A percentile compares a stretch with the other conserved stretches of the same genome.
Evolutionary conservation across 1,140 invertebrate genomes (phyloP).

Genomic region (Nautilus pompilius): DNA sequence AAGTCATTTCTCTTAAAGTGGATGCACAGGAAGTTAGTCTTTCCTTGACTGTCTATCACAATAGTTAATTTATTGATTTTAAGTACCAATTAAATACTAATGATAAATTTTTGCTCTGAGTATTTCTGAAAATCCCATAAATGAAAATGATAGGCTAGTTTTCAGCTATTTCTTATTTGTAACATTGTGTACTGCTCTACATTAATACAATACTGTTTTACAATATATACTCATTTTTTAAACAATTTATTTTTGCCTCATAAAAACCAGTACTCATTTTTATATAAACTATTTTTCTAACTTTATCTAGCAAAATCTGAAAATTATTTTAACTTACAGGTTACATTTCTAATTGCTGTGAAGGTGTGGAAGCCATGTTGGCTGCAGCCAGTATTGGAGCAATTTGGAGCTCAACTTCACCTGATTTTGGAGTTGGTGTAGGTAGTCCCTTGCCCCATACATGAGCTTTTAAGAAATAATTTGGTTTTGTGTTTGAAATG

Average conservation of each 20-base stretch:
- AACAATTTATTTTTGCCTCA: background rate
- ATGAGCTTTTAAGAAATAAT: too few relatives aligned
- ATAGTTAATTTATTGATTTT: too few relatives aligned
- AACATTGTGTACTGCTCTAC: background rate
- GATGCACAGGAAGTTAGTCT: too few relatives aligned
- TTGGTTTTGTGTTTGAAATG: too few relatives aligned
- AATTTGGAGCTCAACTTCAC: constrained; percentile 62
- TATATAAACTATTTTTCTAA: background rate
- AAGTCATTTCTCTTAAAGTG: too few relatives aligned
- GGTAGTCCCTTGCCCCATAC: constrained; percentile 1
- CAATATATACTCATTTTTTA: background rate
- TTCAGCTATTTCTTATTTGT: background rate
- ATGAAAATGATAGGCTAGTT: background rate
- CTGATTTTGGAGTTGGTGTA: constrained; percentile 62
- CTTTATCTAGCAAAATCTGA: too few relatives aligned
- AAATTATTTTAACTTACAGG: constrained; percentile 40
- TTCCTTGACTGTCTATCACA: too few relatives aligned
- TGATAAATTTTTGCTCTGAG: too few relatives aligned
- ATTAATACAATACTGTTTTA: too few relatives aligned
- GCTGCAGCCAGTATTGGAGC: constrained; percentile 61
- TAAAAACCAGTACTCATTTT: background rate
- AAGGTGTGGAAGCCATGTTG: constrained; percentile 60
- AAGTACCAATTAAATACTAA: too few relatives aligned
- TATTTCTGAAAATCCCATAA: too few relatives aligned
- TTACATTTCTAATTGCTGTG: constrained; percentile 58